Evolutionary conservation across 2,888 invertebrate species (phyloP), one percentile per base, ranked within the genome.

Genomic region (Trilocha varians): DNA sequence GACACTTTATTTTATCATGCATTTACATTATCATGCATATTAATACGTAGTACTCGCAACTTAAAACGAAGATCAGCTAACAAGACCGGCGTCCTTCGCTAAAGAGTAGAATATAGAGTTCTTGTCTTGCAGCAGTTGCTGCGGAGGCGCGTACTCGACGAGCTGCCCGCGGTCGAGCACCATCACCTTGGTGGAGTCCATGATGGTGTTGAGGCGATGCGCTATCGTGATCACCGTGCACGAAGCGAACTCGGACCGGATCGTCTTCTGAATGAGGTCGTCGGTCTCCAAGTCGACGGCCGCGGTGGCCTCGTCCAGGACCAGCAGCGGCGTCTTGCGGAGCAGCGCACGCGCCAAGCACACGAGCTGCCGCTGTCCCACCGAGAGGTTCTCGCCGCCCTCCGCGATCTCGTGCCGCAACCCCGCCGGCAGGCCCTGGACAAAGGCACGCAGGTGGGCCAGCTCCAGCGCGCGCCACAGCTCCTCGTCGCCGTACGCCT

Each of bases 201-300:
- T 89, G 57, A 97, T 96, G 16, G 97, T 97, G 76, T 97, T 96
- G 47, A 97, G 88, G 13, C 97, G 90, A 85, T 97, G 97, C 33
- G 97, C 97, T 69, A 97, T 97, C 1, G 96, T 97, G 16, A 97
- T 88, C 39, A 97, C 93, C 3, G 97, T 97, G 76, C 95, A 95
- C 46, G 93, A 89, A 46, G 88, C 89, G 74, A 97, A 97, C 74
- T 97, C 94, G 16, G 90, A 89, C 15, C 93, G 90, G 67, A 97
- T 97, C 3, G 97, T 97, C 78, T 90, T 94, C 88, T 94, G 93
- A 67, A 96, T 96, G 45, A 96, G 89, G 62, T 94, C 94, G 72
- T 96, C 96, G 0, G 96, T 96, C 87, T 95, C 95, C 51, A 96
- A 86, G 85, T 96, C 96, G 14, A 96, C 94, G 49, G 96, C 95